Percentiles rank a stretch among this genome's conserved stretches.
Conservation (phyloP, 2,888 invertebrate species). For the Callosobruchus maculatus region DNA sequence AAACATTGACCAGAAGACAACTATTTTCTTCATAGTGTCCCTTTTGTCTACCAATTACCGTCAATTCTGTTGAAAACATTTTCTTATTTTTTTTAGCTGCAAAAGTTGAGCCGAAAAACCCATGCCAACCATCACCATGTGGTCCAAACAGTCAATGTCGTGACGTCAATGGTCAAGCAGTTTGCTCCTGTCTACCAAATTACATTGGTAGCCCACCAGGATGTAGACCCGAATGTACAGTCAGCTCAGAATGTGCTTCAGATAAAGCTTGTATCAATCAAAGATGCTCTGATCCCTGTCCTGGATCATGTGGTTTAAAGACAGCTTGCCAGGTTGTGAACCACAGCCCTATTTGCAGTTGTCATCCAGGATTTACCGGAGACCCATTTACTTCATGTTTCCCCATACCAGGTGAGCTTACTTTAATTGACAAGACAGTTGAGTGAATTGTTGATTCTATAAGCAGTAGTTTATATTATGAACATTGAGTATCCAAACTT, state of each 20-base stretch:
- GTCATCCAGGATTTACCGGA: slow-evolving; percentile 56
- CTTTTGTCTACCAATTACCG: no score
- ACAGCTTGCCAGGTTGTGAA: slow-evolving; percentile 68
- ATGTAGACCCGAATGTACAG: slow-evolving; percentile 65
- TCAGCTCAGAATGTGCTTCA: slow-evolving; percentile 63
- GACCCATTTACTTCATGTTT: slow-evolving; percentile 51
- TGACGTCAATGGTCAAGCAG: slow-evolving; percentile 62
- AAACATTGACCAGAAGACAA: no score
- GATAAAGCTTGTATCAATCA: slow-evolving; percentile 64
- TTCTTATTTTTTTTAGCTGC: slow-evolving; percentile 13
- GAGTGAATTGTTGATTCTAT: no score
- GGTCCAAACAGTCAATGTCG: slow-evolving; percentile 80
- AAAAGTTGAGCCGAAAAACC: slow-evolving; percentile 32
- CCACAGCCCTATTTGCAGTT: slow-evolving; percentile 69
- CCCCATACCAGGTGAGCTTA: slow-evolving; percentile 38
- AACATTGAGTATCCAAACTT: no score
- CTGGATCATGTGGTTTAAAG: slow-evolving; percentile 67
- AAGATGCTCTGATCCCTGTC: slow-evolving; percentile 70
- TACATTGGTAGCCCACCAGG: slow-evolving; percentile 66
- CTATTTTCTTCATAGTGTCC: no score
- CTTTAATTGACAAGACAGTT: no score
- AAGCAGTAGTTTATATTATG: no score
- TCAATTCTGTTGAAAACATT: no score
- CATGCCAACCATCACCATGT: slow-evolving; percentile 69
- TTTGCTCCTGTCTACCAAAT: slow-evolving; percentile 67